Evolutionary conservation across 1,140 invertebrate genomes (phyloP).

Genomic region (Belonocnema kinseyi): DNA sequence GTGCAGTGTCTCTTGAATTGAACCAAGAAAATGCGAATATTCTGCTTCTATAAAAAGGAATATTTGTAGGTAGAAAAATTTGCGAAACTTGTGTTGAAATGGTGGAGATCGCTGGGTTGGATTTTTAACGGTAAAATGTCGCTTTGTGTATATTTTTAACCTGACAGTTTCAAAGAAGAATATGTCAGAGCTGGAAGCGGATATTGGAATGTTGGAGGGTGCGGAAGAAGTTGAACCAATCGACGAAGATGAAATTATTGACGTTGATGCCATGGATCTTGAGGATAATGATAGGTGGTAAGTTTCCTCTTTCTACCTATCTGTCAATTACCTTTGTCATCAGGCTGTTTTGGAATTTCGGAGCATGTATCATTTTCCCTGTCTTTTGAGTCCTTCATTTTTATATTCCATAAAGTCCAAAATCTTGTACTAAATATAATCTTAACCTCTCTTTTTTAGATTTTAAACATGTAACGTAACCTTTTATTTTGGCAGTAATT

Average conservation of each 20-base stretch:
- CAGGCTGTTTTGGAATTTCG: neutral
- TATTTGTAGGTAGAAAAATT: neutral
- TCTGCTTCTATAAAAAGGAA: neutral
- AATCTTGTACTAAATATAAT: neutral
- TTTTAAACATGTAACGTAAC: too few species aligned
- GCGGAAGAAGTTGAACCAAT: neutral
- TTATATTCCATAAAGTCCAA: neutral
- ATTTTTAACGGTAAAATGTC: slow-evolving; percentile 44
- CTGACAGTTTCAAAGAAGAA: slow-evolving; percentile 18
- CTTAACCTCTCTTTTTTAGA: slow-evolving; percentile 12
- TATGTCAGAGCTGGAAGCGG: slow-evolving; percentile 28
- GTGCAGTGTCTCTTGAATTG: neutral
- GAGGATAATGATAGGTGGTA: slow-evolving; percentile 33
- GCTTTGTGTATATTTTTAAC: slow-evolving; percentile 36
- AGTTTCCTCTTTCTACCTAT: neutral
- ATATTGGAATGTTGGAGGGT: slow-evolving; percentile 1
- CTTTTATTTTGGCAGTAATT: too few species aligned
- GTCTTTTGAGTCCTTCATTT: neutral
- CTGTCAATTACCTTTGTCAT: neutral
- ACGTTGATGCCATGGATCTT: slow-evolving; percentile 28
- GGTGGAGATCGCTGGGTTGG: neutral
- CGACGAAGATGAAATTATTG: slow-evolving; percentile 25
- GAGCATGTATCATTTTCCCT: neutral
- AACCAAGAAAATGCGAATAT: neutral
- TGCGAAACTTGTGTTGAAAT: neutral